Conservation (phyloP, 2,113 vertebrate species). For the Triplophysa tibetana region DNA sequence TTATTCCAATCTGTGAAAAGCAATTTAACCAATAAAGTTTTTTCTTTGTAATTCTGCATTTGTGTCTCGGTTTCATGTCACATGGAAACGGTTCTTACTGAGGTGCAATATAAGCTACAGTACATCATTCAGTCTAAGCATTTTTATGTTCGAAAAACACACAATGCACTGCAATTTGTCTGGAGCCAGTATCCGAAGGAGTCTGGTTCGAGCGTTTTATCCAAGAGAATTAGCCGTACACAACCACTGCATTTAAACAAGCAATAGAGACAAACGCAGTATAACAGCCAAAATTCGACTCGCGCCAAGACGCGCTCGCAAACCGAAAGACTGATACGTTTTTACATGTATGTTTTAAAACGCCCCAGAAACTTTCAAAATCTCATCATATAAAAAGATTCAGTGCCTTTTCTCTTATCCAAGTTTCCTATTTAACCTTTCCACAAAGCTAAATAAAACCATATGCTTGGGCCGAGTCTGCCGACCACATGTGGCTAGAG, state of each 20-base stretch:
- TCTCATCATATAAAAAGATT: constrained; percentile 63
- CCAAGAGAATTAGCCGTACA: constrained; percentile 52
- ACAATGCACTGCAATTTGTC: constrained; percentile 46
- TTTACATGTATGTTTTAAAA: constrained; percentile 58
- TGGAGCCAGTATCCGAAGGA: constrained; percentile 49
- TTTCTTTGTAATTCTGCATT: constrained; percentile 71
- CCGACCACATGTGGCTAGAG: constrained; percentile 64
- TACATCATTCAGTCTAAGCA: too few species aligned
- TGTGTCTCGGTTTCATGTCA: not conserved
- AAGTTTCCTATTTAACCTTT: constrained; percentile 76
- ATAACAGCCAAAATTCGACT: constrained; percentile 43
- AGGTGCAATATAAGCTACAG: too few species aligned
- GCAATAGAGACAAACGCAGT: constrained; percentile 43
- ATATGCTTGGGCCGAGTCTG: constrained; percentile 69
- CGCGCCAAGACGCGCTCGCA: constrained; percentile 43
- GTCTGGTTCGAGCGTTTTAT: constrained; percentile 43
- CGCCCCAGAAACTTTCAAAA: constrained; percentile 56
- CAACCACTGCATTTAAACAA: constrained; percentile 51
- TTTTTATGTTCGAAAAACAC: constrained; percentile 35
- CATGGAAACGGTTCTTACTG: not conserved
- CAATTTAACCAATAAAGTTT: constrained; percentile 98
- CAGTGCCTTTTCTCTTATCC: constrained; percentile 61
- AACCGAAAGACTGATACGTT: constrained; percentile 44
- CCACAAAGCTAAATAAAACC: constrained; percentile 74
- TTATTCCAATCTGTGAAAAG: constrained; percentile 83